Evolutionary conservation across 2,797 vertebrate species (phyloP).

Genomic region (Acomys russatus): DNA sequence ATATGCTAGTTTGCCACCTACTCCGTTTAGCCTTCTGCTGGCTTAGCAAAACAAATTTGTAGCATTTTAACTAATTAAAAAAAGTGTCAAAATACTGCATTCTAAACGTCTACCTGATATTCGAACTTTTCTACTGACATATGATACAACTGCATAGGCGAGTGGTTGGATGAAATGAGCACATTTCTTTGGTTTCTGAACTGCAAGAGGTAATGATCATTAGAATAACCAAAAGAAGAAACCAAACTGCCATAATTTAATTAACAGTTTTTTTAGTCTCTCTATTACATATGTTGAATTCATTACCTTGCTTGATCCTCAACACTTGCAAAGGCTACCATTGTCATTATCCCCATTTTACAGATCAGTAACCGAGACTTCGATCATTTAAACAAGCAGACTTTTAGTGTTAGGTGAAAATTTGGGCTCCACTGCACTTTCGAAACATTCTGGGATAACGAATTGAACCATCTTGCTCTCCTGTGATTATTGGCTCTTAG

Average conservation of each 20-base stretch:
- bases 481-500: conserved; percentile 81
- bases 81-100: neutral
- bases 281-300: neutral
- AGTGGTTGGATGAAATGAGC: conserved; percentile 37
- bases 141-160: conserved; percentile 23
- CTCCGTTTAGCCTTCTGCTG: neutral
- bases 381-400: conserved; percentile 46
- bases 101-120: conserved; percentile 29
- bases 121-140: conserved; percentile 5
- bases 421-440: conserved; percentile 64
- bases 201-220: neutral
- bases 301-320: neutral
- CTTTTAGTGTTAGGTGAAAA: conserved; percentile 57
- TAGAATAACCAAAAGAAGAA: neutral
- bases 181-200: conserved; percentile 1
- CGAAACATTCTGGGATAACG: conserved; percentile 65
- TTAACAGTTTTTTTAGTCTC: neutral
- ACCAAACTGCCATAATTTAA: conserved; percentile 12
- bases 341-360: conserved; percentile 9
- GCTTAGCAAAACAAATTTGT: neutral
- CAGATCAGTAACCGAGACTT: conserved; percentile 58
- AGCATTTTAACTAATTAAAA: conserved; percentile 8
- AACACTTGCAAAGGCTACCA: neutral
- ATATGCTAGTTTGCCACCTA: neutral
- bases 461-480: conserved; percentile 73